A percentile compares a stretch with the other conserved stretches of the same genome.
Conservation (phyloP, 2,888 invertebrate genomes). For the Trichopoda pennipes region DNA sequence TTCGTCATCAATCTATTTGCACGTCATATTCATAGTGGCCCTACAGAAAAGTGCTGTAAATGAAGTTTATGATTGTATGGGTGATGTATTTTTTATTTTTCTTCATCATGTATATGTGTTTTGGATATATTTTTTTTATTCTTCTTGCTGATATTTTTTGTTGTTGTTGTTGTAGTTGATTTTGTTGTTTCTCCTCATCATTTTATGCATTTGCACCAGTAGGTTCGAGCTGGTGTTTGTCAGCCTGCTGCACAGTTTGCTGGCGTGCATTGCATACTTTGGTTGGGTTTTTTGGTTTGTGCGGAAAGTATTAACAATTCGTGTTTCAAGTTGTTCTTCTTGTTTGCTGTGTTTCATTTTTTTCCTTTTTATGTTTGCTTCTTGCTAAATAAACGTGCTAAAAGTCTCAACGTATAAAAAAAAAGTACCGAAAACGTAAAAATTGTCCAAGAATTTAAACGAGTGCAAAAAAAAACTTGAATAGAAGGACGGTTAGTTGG, state of each 20-base stretch:
- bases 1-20: conserved; percentile 24
- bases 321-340: conserved; percentile 63
- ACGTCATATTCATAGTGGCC: conserved; percentile 49
- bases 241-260: conserved; percentile 76
- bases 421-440: conserved; percentile 41
- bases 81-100: conserved; percentile 35
- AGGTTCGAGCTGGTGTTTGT: conserved; percentile 70
- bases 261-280: conserved; percentile 80
- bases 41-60: conserved; percentile 51
- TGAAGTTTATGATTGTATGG: conserved; percentile 56
- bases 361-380: conserved; percentile 45
- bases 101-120: background rate
- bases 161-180: conserved; percentile 24
- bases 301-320: conserved; percentile 66
- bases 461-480: conserved; percentile 28
- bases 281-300: conserved; percentile 76
- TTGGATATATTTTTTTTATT: no score
- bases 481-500: conserved; percentile 16
- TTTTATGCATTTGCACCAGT: conserved; percentile 71
- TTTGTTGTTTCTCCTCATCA: conserved; percentile 47
- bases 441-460: conserved; percentile 48
- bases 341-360: conserved; percentile 51
- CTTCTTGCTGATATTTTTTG: conserved; percentile 39
- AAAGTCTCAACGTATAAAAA: conserved; percentile 38
- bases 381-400: conserved; percentile 59